These are phyloP conservation scores for Glandiceps talaboti DNA, from an alignment of 53 echinoderm and acorn worm genomes.

Conservation along the genomic window DNA sequence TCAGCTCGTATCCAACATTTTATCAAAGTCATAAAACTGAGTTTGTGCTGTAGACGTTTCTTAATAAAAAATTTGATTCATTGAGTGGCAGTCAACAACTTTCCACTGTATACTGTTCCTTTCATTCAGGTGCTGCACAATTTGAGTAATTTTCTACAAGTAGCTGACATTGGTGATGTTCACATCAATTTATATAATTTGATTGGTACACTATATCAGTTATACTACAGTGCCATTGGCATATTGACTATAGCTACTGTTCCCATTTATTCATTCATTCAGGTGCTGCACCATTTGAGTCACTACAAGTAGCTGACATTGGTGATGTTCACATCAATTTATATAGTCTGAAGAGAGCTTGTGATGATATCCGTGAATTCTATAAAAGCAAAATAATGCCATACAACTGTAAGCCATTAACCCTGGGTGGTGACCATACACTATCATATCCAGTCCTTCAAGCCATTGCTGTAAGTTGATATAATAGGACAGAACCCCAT, in stretches of 20 bases:
- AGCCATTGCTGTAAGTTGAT: slow-evolving; percentile 49
- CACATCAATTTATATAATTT: slow-evolving; percentile 56
- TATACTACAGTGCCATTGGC: too few relatives aligned
- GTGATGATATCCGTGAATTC: slow-evolving; percentile 45
- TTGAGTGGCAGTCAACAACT: too few relatives aligned
- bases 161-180: slow-evolving; percentile 87
- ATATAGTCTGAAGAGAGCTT: slow-evolving; percentile 55
- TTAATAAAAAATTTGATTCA: too few relatives aligned
- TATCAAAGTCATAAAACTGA: too few relatives aligned
- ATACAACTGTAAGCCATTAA: slow-evolving; percentile 57
- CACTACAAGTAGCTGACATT: slow-evolving; percentile 80
- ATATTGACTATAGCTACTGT: too few relatives aligned
- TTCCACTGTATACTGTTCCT: too few relatives aligned
- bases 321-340: slow-evolving; percentile 66
- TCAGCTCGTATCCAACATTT: too few relatives aligned
- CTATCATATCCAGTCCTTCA: slow-evolving; percentile 71
- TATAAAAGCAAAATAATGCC: slow-evolving; percentile 36
- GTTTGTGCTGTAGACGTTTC: too few relatives aligned
- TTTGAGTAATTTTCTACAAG: slow-evolving; percentile 67
- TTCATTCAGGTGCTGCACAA: slow-evolving; percentile 74
- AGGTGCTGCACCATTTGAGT: slow-evolving; percentile 81
- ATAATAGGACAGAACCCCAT: too few relatives aligned
- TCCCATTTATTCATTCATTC: too few relatives aligned
- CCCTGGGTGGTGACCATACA: slow-evolving; percentile 85
- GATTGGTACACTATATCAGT: too few relatives aligned